Percentiles rank a stretch among this genome's conserved stretches.
These are phyloP conservation scores for Malacoraja senta DNA, from an alignment of 2,797 vertebrate species.

Conservation along the genomic window DNA sequence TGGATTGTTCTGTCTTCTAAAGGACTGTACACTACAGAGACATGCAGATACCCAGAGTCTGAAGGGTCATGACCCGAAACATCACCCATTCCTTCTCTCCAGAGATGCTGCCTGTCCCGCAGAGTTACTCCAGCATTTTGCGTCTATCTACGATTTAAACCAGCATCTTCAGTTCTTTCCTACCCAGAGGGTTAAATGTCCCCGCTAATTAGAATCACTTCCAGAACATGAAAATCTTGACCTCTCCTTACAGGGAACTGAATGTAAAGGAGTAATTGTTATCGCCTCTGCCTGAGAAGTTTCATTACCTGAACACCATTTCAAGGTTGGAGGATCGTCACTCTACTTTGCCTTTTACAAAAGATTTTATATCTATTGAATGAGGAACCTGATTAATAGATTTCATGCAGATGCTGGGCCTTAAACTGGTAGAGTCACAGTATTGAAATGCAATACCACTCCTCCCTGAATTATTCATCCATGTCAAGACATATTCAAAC, in stretches of 20 bases:
- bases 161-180: too few species aligned
- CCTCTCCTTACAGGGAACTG: neutral
- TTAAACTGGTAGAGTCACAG: neutral
- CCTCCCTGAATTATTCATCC: conserved; percentile 27
- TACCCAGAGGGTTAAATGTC: neutral
- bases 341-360: neutral
- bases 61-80: too few species aligned
- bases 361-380: neutral
- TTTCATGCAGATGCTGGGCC: neutral
- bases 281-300: neutral
- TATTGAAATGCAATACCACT: neutral
- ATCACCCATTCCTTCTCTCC: too few species aligned
- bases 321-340: neutral
- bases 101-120: too few species aligned
- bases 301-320: neutral
- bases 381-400: neutral
- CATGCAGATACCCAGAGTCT: too few species aligned
- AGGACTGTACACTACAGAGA: too few species aligned
- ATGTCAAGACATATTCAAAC: neutral
- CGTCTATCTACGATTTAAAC: too few species aligned
- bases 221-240: neutral
- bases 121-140: too few species aligned
- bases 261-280: neutral
- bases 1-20: too few species aligned
- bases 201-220: neutral